Percentiles rank a stretch among this genome's conserved stretches.
phyloP scores from a whole-genome alignment of 1,140 invertebrate genomes.

The Notospermus geniculatus region DNA sequence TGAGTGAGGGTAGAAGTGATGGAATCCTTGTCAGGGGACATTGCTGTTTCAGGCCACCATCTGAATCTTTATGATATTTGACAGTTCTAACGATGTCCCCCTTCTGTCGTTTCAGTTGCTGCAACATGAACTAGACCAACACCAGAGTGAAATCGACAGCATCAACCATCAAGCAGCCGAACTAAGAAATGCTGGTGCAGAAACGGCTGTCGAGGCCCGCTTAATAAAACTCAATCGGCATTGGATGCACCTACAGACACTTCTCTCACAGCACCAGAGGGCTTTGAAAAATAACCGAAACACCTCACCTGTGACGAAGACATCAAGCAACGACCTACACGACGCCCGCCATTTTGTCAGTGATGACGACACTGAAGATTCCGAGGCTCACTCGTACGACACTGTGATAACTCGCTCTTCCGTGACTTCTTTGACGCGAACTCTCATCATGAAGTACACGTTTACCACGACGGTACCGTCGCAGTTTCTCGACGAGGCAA shows the following conservation, averaged over 20 bases:
- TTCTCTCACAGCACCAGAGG: slow-evolving; percentile 10
- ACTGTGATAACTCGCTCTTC: neutral
- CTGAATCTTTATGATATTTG: no score
- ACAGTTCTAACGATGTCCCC: neutral
- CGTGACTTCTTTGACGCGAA: no score
- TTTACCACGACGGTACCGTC: slow-evolving; percentile 20
- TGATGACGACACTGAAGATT: neutral
- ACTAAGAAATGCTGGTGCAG: slow-evolving; percentile 33
- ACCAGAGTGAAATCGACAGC: slow-evolving; percentile 33
- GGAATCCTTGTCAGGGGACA: no score
- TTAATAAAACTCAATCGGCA: slow-evolving; percentile 43
- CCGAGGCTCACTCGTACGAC: neutral
- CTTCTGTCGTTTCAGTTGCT: slow-evolving; percentile 36
- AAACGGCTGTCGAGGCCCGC: slow-evolving; percentile 44
- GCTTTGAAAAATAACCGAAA: neutral
- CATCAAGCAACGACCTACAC: neutral
- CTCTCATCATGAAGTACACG: no score
- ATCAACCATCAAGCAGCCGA: slow-evolving; percentile 40
- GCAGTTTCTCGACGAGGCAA: slow-evolving; percentile 31
- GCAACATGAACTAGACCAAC: slow-evolving; percentile 41
- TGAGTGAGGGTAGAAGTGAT: no score
- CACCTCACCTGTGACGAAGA: slow-evolving; percentile 1
- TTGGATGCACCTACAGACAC: slow-evolving; percentile 36
- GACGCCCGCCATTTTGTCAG: no score
- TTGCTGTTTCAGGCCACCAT: no score